Evolutionary conservation across 2,888 invertebrate species (phyloP).

Genomic region (Ochropleura leucogaster): DNA sequence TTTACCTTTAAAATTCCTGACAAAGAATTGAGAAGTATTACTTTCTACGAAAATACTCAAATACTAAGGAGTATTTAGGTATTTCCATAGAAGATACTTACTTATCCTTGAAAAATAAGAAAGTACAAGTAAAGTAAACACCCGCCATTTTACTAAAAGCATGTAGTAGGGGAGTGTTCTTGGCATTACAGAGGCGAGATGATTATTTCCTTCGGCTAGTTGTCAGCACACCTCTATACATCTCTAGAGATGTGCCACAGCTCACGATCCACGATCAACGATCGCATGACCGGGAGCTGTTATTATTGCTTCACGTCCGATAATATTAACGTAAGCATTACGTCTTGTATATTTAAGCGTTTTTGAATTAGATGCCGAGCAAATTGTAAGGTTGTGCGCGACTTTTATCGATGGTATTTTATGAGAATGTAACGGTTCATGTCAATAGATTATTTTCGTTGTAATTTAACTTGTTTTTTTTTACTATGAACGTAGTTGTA

Average conservation of each 20-base stretch:
- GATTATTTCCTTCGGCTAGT: slow-evolving; percentile 63
- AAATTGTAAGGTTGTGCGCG: slow-evolving; percentile 39
- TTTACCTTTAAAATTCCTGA: not conserved
- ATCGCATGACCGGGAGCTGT: slow-evolving; percentile 65
- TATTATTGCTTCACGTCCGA: slow-evolving; percentile 57
- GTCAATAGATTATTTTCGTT: slow-evolving; percentile 27
- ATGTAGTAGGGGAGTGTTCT: slow-evolving; percentile 45
- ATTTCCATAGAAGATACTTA: not conserved
- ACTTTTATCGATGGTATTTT: slow-evolving; percentile 46
- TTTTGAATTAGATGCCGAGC: slow-evolving; percentile 43
- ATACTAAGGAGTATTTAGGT: not conserved
- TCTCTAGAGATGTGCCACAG: slow-evolving; percentile 37
- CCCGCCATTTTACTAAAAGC: slow-evolving; percentile 24
- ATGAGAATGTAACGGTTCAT: slow-evolving; percentile 32
- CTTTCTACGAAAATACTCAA: not conserved
- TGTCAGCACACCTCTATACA: slow-evolving; percentile 49
- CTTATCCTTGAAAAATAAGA: not conserved
- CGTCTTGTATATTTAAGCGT: slow-evolving; percentile 60
- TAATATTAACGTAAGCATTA: slow-evolving; percentile 59
- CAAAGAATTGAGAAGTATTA: slow-evolving; percentile 5
- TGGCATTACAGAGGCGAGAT: slow-evolving; percentile 48
- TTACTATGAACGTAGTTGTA: not conserved
- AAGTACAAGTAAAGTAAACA: not conserved
- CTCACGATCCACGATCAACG: slow-evolving; percentile 18
- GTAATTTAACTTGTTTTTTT: slow-evolving; percentile 5